Conservation (phyloP, 2,888 invertebrate species). For the Mermis nigrescens region DNA sequence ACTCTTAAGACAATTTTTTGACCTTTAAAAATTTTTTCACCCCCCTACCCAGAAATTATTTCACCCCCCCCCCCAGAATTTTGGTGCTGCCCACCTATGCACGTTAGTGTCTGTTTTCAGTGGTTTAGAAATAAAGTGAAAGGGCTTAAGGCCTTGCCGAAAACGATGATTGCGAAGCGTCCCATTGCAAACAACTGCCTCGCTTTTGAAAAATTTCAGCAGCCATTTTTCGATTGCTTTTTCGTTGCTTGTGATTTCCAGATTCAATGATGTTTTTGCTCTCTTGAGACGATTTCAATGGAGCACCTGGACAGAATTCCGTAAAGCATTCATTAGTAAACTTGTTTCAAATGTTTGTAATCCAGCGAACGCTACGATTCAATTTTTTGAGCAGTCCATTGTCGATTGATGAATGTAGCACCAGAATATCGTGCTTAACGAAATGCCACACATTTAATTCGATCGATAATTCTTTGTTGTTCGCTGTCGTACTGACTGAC, state of each 20-base stretch:
- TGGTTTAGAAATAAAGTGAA: neutral
- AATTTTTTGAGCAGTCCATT: neutral
- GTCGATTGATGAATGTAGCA: neutral
- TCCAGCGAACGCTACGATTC: neutral
- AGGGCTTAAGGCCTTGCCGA: neutral
- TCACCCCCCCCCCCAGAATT: no score
- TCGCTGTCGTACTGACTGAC: neutral
- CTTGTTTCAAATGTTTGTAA: neutral
- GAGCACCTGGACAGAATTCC: neutral
- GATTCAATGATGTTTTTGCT: neutral
- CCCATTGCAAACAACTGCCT: neutral
- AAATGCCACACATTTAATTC: neutral
- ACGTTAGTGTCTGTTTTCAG: neutral
- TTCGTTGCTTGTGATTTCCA: neutral
- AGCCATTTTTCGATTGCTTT: neutral
- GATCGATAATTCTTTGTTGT: neutral
- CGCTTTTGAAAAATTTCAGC: neutral
- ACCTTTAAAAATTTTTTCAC: no score
- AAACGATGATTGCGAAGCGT: neutral
- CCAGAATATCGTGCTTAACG: neutral
- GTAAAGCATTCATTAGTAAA: neutral
- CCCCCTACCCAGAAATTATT: no score
- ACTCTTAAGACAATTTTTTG: no score
- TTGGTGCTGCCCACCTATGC: no score
- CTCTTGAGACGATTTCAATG: neutral